A percentile compares a stretch with the other conserved stretches of the same genome.
These are phyloP conservation scores for Leuciscus idus DNA, from an alignment of 2,113 vertebrate species.

Conservation along the genomic window DNA sequence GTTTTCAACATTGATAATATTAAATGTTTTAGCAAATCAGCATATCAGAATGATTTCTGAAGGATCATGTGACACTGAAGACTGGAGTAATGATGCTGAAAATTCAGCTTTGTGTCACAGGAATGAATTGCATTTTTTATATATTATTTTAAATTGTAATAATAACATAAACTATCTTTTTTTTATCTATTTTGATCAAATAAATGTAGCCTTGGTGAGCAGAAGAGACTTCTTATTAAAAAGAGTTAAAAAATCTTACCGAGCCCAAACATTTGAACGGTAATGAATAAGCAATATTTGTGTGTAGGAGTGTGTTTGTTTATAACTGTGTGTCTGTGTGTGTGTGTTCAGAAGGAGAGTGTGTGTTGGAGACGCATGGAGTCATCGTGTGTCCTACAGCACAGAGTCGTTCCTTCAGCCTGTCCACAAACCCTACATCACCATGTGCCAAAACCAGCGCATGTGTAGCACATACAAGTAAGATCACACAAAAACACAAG, in stretches of 20 bases:
- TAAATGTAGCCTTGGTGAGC: neutral
- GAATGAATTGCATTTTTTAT: neutral
- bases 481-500: conserved; percentile 52
- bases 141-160: neutral
- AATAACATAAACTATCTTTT: neutral
- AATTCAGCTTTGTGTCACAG: neutral
- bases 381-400: conserved; percentile 54
- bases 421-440: conserved; percentile 90
- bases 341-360: conserved; percentile 81
- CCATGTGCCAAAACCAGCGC: conserved; percentile 83
- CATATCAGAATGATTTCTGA: neutral
- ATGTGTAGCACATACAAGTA: conserved; percentile 95
- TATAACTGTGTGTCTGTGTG: conserved; percentile 19
- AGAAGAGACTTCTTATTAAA: neutral
- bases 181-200: neutral
- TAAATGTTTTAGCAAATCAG: neutral
- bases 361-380: conserved; percentile 66
- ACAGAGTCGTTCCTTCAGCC: conserved; percentile 84
- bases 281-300: neutral
- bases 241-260: neutral
- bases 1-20: neutral
- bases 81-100: neutral
- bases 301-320: conserved; percentile 18
- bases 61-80: neutral
- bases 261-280: neutral